Evolutionary conservation across 2,888 invertebrate species (phyloP).

Genomic region (Drosophila subsilvestris): DNA sequence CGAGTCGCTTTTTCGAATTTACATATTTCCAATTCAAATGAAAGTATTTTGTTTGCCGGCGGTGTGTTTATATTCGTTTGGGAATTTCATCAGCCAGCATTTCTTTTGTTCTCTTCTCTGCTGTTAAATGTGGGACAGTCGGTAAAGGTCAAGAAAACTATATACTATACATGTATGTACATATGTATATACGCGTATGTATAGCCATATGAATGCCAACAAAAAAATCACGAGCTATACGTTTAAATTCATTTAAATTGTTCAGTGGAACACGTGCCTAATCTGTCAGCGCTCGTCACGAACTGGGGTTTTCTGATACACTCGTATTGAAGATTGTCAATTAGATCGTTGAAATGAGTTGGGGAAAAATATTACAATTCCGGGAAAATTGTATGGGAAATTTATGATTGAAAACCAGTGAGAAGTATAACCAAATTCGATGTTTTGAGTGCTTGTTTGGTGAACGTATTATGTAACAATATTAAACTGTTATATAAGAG

Average conservation of each 20-base stretch:
- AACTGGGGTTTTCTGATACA: constrained; percentile 19
- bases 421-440: neutral
- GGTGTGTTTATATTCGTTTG: constrained; percentile 33
- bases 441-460: no score
- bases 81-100: constrained; percentile 58
- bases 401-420: no score
- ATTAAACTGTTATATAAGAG: neutral
- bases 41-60: constrained; percentile 18
- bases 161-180: no score
- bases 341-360: constrained; percentile 39
- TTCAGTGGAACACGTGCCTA: constrained; percentile 30
- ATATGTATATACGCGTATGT: neutral
- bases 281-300: constrained; percentile 16
- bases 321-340: neutral
- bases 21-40: constrained; percentile 27
- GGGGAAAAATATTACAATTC: neutral
- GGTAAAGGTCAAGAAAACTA: constrained; percentile 47
- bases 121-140: constrained; percentile 30
- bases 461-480: neutral
- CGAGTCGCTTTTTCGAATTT: constrained; percentile 39
- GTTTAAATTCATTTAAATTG: constrained; percentile 5
- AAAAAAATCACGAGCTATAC: constrained; percentile 29
- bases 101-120: constrained; percentile 17
- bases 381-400: constrained; percentile 10
- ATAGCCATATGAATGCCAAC: constrained; percentile 13